Evolutionary conservation across 2,888 invertebrate species (phyloP).

Genomic region (Sarcophaga carnaria): DNA sequence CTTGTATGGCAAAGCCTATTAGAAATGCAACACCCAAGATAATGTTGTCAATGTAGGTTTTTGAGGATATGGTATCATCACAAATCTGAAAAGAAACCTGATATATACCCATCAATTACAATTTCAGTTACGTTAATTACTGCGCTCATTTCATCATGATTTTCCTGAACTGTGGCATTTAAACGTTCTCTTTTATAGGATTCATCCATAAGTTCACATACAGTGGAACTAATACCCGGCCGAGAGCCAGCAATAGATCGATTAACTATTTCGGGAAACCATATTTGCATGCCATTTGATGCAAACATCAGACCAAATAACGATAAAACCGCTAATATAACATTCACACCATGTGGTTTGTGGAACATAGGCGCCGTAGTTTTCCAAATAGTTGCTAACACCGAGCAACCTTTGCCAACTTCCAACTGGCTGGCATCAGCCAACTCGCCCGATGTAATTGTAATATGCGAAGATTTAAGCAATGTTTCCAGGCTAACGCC

Average conservation of each 20-base stretch:
- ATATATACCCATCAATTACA: no score
- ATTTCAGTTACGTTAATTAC: not conserved
- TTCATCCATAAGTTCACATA: constrained; percentile 75
- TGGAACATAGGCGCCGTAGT: constrained; percentile 76
- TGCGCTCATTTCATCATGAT: not conserved
- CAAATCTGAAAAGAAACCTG: constrained; percentile 72
- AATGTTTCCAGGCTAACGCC: constrained; percentile 71
- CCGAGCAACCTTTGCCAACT: constrained; percentile 70
- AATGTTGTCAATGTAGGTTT: constrained; percentile 78
- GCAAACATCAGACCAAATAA: constrained; percentile 76
- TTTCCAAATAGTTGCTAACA: constrained; percentile 73
- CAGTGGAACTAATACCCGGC: constrained; percentile 70
- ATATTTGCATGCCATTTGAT: constrained; percentile 79
- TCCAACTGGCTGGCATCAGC: constrained; percentile 71
- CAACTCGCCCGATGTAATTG: constrained; percentile 73
- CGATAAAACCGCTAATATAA: constrained; percentile 73
- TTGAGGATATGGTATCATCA: constrained; percentile 74
- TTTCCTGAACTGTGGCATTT: constrained; percentile 22
- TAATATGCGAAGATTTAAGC: constrained; percentile 69
- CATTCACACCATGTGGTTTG: constrained; percentile 76
- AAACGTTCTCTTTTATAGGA: constrained; percentile 68
- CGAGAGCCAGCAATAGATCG: constrained; percentile 72
- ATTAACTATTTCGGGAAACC: constrained; percentile 81
- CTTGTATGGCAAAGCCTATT: constrained; percentile 77
- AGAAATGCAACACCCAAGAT: constrained; percentile 78